Conservation (phyloP, 2,113 vertebrate species). For the Planiliza haematocheilus region DNA sequence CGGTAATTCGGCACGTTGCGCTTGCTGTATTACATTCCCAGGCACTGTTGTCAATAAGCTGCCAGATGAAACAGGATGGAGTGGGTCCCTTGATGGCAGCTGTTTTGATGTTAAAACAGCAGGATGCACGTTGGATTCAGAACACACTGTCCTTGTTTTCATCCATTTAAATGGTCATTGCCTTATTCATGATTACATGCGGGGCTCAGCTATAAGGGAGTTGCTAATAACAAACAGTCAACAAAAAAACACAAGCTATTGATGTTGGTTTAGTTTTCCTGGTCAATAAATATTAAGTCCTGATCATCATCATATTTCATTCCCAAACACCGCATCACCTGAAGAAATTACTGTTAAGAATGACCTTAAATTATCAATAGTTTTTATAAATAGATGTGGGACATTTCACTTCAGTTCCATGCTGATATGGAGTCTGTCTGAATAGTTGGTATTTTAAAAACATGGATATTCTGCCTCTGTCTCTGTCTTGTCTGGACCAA, state of each 20-base stretch:
- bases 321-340: background rate
- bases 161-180: constrained; percentile 37
- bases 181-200: constrained; percentile 49
- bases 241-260: constrained; percentile 13
- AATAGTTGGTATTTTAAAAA: background rate
- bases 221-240: constrained; percentile 11
- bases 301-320: background rate
- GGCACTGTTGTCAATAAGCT: constrained; percentile 38
- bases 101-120: constrained; percentile 54
- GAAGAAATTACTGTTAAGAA: too few species aligned
- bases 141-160: constrained; percentile 45
- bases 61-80: constrained; percentile 43
- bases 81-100: constrained; percentile 22
- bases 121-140: constrained; percentile 31
- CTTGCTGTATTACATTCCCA: constrained; percentile 40
- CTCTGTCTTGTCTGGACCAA: constrained; percentile 1
- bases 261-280: constrained; percentile 4
- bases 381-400: background rate
- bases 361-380: background rate
- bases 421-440: background rate
- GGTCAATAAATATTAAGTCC: background rate
- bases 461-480: background rate
- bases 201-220: constrained; percentile 7
- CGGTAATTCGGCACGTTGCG: constrained; percentile 26
- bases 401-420: constrained; percentile 1